Evolutionary conservation across 2,797 vertebrate species (phyloP), one percentile per base, ranked within the genome.

Genomic region (Hafferia zeledoni): DNA sequence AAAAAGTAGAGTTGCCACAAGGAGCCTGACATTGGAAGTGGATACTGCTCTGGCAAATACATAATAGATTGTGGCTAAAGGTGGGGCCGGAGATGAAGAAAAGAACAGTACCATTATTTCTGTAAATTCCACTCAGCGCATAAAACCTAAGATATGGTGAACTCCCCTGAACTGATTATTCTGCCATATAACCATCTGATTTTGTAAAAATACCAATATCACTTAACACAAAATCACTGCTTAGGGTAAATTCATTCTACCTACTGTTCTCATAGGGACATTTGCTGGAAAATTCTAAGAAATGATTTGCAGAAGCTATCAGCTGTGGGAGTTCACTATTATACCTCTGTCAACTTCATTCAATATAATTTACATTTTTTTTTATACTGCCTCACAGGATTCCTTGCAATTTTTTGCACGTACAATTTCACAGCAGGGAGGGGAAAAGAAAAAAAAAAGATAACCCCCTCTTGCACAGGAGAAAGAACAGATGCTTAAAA

Each of bases 401-500:
- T 97, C 96, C 97, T 97, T 97, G 96, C 89, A 67, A 97, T 98
- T 97, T 98, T 97, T 97, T 89, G 83, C 96, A 98, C 89, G 89
- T 96, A 97, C 95, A 97, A 92, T 97, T 98, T 98, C 96, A 97
- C 96, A 97, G 96, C 97, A 97, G 97, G 97, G 96, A 96, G 96
- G 97, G 87, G 64, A 17, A 31, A 33, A 56, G 56, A 57, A 24
- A 30, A n/a, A 59, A 64, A 55, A 55, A 17, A 80, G 72, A 90
- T 83, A 89, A 94, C 93, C 95, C 89, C 95, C 89, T 81, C 89
- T 92, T 96, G 83, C 96, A 96, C 89, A 95, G 86, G 96, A 97
- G 89, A 97, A 94, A 89, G 96, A 97, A 98, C 97, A 98, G 98
- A 98, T 98, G 98, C 97, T 98, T 98, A 97, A 98, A 98, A 98